phyloP scores from a whole-genome alignment of 2,113 vertebrate genomes.

The Turdus rufiventris region DNA sequence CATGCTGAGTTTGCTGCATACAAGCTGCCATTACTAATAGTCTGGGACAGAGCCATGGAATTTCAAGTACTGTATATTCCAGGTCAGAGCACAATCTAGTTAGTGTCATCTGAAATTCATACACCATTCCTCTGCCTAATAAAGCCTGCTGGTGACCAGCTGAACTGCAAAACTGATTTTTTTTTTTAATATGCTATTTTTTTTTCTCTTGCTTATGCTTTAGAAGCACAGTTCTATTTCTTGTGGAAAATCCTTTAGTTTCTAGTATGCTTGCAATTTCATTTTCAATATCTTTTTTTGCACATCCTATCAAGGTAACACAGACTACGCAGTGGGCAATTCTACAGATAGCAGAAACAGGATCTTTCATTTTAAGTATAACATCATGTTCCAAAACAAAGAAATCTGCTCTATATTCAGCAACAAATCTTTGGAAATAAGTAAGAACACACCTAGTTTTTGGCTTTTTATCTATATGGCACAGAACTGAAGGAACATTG shows the following conservation, averaged over 20 bases:
- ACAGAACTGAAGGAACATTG: background rate
- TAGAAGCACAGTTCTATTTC: background rate
- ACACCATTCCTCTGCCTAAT: background rate
- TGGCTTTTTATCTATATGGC: background rate
- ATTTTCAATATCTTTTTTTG: background rate
- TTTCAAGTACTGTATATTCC: slow-evolving; percentile 3
- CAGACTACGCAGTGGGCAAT: background rate
- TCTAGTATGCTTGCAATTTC: background rate
- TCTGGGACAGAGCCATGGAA: slow-evolving; percentile 19
- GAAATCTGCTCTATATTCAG: background rate
- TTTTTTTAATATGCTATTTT: background rate
- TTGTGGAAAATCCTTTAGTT: background rate
- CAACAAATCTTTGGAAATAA: background rate
- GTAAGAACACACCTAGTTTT: background rate
- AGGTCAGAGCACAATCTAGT: slow-evolving; percentile 32
- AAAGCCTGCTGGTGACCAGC: background rate
- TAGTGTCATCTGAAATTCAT: background rate
- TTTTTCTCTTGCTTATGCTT: background rate
- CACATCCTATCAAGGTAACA: background rate
- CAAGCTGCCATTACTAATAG: slow-evolving; percentile 52
- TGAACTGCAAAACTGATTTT: background rate
- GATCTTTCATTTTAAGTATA: background rate
- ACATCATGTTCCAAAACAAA: background rate
- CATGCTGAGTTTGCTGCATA: slow-evolving; percentile 30
- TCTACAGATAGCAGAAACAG: background rate